Conservation (phyloP, 2,888 invertebrate species). For the Monopis laevigella region DNA sequence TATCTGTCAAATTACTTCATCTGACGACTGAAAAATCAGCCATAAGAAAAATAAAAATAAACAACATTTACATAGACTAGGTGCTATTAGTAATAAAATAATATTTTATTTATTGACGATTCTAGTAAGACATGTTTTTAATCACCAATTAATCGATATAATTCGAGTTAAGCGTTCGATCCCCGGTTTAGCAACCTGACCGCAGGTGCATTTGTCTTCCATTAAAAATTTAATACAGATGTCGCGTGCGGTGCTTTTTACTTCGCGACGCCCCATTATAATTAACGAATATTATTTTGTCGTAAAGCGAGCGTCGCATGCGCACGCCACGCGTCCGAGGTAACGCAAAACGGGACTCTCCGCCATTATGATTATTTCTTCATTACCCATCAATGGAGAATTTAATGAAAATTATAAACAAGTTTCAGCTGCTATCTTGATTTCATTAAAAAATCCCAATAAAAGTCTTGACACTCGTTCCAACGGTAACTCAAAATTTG, state of each 20-base stretch:
- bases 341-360: constrained; percentile 38
- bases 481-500: constrained; percentile 8
- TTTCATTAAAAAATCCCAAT: constrained; percentile 7
- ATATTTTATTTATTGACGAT: no score
- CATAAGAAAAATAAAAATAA: no score
- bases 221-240: constrained; percentile 64
- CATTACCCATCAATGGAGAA: constrained; percentile 25
- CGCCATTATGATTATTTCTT: constrained; percentile 39
- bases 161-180: background rate
- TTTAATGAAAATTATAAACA: constrained; percentile 25
- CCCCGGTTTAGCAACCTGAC: constrained; percentile 29
- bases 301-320: constrained; percentile 32
- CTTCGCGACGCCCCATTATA: constrained; percentile 54
- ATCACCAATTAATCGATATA: constrained; percentile 8
- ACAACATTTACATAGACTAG: no score
- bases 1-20: no score
- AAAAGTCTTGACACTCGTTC: background rate
- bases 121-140: constrained; percentile 3
- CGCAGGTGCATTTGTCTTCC: constrained; percentile 57
- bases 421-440: constrained; percentile 5
- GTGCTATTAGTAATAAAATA: no score
- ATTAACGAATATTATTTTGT: constrained; percentile 64
- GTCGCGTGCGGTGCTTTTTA: constrained; percentile 60
- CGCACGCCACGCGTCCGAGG: constrained; percentile 19
- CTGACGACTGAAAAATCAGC: no score